phyloP scores from a whole-genome alignment of 2,888 invertebrate species.

The Cephus rjabovi region DNA sequence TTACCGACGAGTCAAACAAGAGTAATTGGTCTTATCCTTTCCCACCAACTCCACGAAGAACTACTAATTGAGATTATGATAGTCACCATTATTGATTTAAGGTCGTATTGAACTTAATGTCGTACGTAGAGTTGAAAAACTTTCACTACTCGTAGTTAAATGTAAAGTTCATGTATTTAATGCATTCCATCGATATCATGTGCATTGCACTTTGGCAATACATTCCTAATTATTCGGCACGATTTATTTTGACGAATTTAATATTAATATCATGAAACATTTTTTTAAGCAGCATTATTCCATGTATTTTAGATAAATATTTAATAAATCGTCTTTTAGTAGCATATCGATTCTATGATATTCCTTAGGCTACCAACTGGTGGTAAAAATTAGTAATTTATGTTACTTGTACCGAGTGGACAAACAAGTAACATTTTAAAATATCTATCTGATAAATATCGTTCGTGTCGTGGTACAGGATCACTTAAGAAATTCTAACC shows the following conservation, averaged over 20 bases:
- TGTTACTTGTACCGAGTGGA: background rate
- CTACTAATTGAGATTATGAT: slow-evolving; percentile 27
- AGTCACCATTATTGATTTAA: background rate
- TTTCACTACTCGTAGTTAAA: background rate
- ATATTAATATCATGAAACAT: background rate
- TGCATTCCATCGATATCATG: background rate
- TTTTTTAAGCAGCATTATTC: background rate
- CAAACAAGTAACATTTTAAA: background rate
- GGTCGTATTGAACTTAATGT: background rate
- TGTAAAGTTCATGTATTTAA: background rate
- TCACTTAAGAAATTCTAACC: background rate
- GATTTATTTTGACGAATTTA: background rate
- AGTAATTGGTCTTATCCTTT: slow-evolving; percentile 63
- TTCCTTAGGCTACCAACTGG: background rate
- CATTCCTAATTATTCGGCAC: background rate
- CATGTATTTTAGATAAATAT: background rate
- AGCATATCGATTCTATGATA: background rate
- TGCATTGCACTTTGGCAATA: background rate
- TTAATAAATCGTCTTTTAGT: background rate
- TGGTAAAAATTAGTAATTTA: background rate
- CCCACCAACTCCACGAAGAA: slow-evolving; percentile 53
- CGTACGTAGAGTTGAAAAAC: background rate
- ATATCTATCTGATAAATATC: too few relatives aligned
- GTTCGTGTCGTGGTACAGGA: too few relatives aligned
- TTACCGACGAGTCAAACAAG: slow-evolving; percentile 48